phyloP scores from a whole-genome alignment of 2,113 vertebrate genomes.

The Hystrix brachyura region DNA sequence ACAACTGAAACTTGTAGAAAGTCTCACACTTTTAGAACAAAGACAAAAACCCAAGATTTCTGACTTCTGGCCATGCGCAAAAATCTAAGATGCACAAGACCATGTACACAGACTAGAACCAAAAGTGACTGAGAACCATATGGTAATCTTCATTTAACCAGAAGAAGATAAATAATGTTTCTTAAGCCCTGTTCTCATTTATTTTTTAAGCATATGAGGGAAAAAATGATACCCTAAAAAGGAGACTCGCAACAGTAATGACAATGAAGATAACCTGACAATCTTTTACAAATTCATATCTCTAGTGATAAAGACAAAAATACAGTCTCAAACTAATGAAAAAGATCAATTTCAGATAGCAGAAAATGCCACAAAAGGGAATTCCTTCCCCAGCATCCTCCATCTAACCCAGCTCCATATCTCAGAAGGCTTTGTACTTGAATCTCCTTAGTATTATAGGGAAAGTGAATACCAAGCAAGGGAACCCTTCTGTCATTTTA shows the following conservation, averaged over 20 bases:
- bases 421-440: background rate
- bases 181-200: background rate
- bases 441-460: background rate
- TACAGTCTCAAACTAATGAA: background rate
- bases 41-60: background rate
- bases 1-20: background rate
- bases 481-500: background rate
- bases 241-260: background rate
- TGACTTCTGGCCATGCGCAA: background rate
- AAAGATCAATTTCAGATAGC: constrained; percentile 39
- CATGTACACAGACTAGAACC: background rate
- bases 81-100: background rate
- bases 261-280: background rate
- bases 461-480: background rate
- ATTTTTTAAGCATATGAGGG: background rate
- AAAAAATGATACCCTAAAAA: constrained; percentile 39
- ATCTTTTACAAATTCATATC: background rate
- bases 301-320: constrained; percentile 48
- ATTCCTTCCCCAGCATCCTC: background rate
- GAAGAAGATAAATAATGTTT: constrained; percentile 24
- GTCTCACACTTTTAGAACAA: background rate
- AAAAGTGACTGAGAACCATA: background rate
- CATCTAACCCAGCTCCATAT: background rate
- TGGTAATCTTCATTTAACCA: constrained; percentile 2
- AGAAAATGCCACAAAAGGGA: constrained; percentile 18